Conservation (phyloP, 2,113 vertebrate species). For the Ivindomyrus marchei region DNA sequence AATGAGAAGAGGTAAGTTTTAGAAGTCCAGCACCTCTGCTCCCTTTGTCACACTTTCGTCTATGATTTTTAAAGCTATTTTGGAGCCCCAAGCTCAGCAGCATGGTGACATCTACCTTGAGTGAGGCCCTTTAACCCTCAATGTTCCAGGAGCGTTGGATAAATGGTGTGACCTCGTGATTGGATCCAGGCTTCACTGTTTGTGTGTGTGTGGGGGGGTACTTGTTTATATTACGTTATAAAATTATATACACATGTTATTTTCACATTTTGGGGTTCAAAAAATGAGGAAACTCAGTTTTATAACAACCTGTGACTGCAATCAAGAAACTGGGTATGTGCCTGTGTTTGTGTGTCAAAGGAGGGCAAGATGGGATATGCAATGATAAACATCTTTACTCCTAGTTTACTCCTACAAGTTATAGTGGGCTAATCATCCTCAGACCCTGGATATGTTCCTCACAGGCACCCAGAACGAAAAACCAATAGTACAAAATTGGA, state of each 20-base stretch:
- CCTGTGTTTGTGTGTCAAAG: background rate
- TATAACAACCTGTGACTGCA: no score
- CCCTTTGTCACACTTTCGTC: background rate
- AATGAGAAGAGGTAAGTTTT: conserved; percentile 88
- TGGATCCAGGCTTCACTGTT: background rate
- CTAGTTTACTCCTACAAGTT: background rate
- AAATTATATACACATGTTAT: no score
- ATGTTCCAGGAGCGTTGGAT: background rate
- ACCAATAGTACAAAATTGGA: background rate
- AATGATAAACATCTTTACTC: background rate
- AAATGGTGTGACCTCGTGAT: background rate
- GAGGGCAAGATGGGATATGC: background rate
- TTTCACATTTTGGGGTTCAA: no score
- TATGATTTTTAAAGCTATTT: background rate
- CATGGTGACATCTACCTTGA: background rate
- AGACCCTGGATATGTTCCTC: background rate
- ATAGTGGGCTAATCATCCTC: background rate
- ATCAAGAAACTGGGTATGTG: background rate
- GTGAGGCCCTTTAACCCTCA: background rate
- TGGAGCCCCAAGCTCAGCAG: background rate
- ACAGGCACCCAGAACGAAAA: background rate
- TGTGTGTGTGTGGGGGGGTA: background rate
- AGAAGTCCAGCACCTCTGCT: background rate
- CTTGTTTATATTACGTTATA: no score
- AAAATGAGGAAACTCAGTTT: no score